phyloP scores from a whole-genome alignment of 2,888 invertebrate genomes.

The Aleiodes leptofemur region DNA sequence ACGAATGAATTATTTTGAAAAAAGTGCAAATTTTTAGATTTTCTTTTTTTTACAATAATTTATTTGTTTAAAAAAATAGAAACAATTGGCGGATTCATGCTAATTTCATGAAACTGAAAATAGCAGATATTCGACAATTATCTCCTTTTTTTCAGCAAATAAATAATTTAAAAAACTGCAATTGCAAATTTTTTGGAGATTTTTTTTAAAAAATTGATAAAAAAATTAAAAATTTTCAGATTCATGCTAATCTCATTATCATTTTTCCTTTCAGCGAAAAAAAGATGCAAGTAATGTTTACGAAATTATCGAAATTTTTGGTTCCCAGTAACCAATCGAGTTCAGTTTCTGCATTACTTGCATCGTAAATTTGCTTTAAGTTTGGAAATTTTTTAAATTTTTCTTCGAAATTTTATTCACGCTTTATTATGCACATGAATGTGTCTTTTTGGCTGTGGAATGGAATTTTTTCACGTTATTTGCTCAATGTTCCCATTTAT shows the following conservation, averaged over 20 bases:
- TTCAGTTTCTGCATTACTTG: conserved; percentile 38
- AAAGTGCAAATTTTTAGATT: too few species aligned
- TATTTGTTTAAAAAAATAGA: too few species aligned
- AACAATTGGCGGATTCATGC: too few species aligned
- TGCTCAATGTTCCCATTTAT: conserved; percentile 41
- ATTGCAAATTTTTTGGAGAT: too few species aligned
- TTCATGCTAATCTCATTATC: too few species aligned
- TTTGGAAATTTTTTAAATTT: conserved; percentile 56
- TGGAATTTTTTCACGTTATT: not conserved
- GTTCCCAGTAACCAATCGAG: conserved; percentile 24
- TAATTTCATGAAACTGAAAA: too few species aligned
- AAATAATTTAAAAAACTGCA: too few species aligned
- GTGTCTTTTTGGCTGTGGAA: conserved; percentile 45
- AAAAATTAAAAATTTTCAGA: not conserved
- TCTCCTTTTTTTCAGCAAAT: too few species aligned
- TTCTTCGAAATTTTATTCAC: conserved; percentile 43
- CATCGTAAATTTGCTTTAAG: conserved; percentile 45
- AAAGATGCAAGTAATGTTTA: conserved; percentile 18
- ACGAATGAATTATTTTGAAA: too few species aligned
- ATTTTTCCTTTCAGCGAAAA: not conserved
- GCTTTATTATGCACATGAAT: conserved; percentile 33
- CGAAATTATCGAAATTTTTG: conserved; percentile 13
- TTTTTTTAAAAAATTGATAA: not conserved
- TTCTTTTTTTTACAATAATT: too few species aligned
- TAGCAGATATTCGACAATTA: too few species aligned